A percentile compares a stretch with the other conserved stretches of the same genome.
Evolutionary conservation across 2,797 vertebrate genomes (phyloP).

Genomic region (Neomorphus geoffroyi): DNA sequence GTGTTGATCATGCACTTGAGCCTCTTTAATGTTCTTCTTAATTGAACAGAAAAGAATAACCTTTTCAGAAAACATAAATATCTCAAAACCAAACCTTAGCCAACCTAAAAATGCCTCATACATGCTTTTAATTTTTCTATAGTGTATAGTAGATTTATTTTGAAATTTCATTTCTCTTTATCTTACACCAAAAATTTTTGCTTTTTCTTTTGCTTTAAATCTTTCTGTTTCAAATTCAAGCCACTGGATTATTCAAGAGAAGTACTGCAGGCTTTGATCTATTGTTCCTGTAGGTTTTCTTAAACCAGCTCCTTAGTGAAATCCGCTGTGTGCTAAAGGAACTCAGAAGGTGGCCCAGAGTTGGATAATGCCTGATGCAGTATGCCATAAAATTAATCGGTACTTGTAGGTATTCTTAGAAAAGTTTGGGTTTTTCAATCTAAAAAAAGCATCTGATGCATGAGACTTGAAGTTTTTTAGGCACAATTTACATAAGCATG

Average conservation of each 20-base stretch:
- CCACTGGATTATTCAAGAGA: background rate
- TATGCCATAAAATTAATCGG: background rate
- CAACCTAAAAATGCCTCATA: background rate
- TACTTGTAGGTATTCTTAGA: constrained; percentile 14
- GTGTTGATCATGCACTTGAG: background rate
- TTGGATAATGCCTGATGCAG: background rate
- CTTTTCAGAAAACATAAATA: background rate
- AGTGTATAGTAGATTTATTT: background rate
- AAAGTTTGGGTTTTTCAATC: background rate
- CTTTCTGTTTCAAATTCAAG: background rate
- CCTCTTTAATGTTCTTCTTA: background rate
- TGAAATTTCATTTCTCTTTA: background rate
- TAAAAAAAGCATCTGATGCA: background rate
- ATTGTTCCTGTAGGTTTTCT: background rate
- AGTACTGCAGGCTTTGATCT: background rate
- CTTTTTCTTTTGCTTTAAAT: background rate
- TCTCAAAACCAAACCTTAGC: background rate
- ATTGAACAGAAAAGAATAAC: background rate
- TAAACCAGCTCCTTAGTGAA: constrained; percentile 15
- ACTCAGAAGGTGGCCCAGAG: background rate
- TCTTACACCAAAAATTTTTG: background rate
- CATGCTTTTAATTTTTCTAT: background rate
- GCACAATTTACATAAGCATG: background rate
- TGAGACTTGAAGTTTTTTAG: background rate
- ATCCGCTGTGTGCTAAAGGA: background rate